Conservation (phyloP, 2,888 invertebrate species). For the Xylophagus ater region DNA sequence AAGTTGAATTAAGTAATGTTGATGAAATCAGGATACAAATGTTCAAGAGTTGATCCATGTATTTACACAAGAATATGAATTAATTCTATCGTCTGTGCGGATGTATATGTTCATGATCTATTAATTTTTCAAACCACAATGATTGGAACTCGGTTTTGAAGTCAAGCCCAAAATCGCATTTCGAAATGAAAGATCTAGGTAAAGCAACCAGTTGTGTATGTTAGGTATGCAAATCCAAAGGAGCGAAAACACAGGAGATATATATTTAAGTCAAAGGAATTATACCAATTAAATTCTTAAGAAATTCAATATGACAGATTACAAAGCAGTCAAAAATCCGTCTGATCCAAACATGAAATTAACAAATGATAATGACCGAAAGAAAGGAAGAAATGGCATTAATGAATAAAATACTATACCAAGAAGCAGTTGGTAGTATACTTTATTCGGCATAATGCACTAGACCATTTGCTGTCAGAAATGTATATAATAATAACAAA, state of each 20-base stretch:
- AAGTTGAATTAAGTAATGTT: slow-evolving; percentile 9
- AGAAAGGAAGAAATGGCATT: not conserved
- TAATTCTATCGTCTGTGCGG: slow-evolving; percentile 4
- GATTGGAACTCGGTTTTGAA: not conserved
- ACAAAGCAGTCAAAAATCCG: no score
- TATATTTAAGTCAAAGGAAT: not conserved
- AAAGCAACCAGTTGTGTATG: not conserved
- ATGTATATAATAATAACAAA: not conserved
- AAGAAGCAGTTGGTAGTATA: not conserved
- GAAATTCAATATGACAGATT: not conserved
- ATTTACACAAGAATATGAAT: slow-evolving; percentile 3
- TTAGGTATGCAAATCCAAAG: not conserved
- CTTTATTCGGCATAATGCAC: not conserved
- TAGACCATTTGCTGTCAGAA: not conserved
- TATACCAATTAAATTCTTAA: not conserved
- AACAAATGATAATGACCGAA: not conserved
- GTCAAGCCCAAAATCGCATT: not conserved
- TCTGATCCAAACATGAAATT: no score
- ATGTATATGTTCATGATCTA: slow-evolving; percentile 12
- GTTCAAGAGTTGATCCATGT: slow-evolving; percentile 10
- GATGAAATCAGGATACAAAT: slow-evolving; percentile 1
- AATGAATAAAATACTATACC: not conserved
- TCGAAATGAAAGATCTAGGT: not conserved
- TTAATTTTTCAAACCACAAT: slow-evolving; percentile 9
- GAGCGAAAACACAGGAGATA: not conserved